Conservation (phyloP, 2,797 vertebrate genomes). For the Ptychobarbus kaznakovi region DNA sequence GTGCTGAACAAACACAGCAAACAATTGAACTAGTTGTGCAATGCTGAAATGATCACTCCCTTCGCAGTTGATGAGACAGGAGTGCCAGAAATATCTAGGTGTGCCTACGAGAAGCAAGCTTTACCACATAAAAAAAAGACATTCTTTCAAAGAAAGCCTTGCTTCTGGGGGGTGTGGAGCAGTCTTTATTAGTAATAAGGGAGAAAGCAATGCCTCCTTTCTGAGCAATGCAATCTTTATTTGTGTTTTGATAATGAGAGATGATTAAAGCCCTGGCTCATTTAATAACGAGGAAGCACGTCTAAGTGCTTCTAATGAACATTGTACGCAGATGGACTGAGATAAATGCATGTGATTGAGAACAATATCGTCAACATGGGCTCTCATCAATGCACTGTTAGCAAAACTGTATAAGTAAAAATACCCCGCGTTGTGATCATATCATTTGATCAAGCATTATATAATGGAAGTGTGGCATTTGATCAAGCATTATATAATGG, state of each 20-base stretch:
- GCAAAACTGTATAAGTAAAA: background rate
- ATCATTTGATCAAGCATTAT: background rate
- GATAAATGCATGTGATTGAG: background rate
- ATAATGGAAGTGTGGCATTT: background rate
- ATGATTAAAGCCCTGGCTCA: conserved; percentile 1
- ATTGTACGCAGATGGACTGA: background rate
- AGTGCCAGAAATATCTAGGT: conserved; percentile 58
- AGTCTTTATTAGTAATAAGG: conserved; percentile 1
- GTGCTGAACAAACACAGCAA: conserved; percentile 11
- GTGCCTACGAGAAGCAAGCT: conserved; percentile 68
- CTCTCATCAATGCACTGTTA: background rate
- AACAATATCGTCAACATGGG: background rate
- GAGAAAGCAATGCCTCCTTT: background rate
- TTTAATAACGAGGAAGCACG: background rate
- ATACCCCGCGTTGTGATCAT: background rate
- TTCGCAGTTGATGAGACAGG: conserved; percentile 53
- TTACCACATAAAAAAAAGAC: conserved; percentile 52
- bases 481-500: too few species aligned
- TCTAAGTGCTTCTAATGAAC: background rate
- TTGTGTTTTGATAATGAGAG: conserved; percentile 1
- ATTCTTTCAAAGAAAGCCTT: conserved; percentile 36
- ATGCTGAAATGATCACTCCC: conserved; percentile 14
- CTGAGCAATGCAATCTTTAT: background rate
- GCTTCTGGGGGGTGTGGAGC: conserved; percentile 8
- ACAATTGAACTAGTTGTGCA: conserved; percentile 19